Evolutionary conservation across 2,113 vertebrate species (phyloP).

Genomic region (Phocoena sinus): DNA sequence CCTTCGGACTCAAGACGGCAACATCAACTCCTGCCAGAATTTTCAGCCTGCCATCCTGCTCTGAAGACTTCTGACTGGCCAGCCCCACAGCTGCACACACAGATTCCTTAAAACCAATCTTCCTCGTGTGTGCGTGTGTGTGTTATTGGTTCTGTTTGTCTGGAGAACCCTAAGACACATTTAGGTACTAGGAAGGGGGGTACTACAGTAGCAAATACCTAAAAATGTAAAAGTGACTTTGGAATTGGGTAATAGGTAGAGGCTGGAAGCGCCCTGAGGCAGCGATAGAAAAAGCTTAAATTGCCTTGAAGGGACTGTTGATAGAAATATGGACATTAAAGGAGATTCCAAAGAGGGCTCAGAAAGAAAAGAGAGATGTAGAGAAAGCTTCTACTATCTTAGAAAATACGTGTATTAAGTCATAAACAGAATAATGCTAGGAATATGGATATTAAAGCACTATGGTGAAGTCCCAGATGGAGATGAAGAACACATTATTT

Average conservation of each 20-base stretch:
- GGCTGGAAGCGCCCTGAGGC: not conserved
- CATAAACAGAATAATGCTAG: not conserved
- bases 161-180: not conserved
- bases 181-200: not conserved
- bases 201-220: not conserved
- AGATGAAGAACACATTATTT: not conserved
- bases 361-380: not conserved
- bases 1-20: not conserved
- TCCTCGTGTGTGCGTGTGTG: not conserved
- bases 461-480: not conserved
- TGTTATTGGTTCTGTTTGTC: not conserved
- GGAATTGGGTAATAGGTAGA: not conserved
- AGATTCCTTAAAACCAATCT: not conserved
- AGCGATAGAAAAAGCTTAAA: not conserved
- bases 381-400: not conserved
- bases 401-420: not conserved
- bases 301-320: not conserved
- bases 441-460: not conserved
- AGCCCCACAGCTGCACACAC: not conserved
- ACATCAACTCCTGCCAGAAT: not conserved
- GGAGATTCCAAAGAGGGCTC: not conserved
- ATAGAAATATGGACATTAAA: not conserved
- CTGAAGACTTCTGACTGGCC: not conserved
- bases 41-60: not conserved
- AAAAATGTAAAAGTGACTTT: not conserved